Conservation (phyloP, 37 sponge, comb jelly and placozoan species). For the Ianthella basta region DNA sequence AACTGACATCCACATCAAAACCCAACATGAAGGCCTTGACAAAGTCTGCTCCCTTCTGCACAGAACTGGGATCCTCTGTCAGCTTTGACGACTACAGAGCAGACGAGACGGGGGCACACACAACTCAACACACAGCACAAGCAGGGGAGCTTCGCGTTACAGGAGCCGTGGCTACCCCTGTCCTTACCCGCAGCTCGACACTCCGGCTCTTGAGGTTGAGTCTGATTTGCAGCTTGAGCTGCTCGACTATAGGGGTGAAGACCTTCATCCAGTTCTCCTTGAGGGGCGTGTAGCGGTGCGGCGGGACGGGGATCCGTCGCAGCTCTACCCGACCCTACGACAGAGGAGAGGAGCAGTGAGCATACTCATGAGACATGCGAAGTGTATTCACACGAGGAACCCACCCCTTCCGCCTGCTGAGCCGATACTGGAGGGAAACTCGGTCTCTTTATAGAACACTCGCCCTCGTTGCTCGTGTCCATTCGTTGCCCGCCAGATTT, state of each 20-base stretch:
- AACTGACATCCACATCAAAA: conserved; percentile 86
- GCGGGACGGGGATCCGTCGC: conserved; percentile 83
- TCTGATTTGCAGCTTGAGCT: conserved; percentile 95
- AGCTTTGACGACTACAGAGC: conserved; percentile 77
- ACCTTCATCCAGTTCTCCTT: conserved; percentile 99
- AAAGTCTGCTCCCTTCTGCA: conserved; percentile 98
- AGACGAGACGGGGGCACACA: not conserved
- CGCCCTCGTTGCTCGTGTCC: not conserved
- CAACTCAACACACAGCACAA: not conserved
- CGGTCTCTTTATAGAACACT: conserved; percentile 52
- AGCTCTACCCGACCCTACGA: conserved; percentile 70
- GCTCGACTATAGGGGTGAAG: conserved; percentile 96
- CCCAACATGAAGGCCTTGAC: conserved; percentile 96
- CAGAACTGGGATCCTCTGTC: conserved; percentile 89
- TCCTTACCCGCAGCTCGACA: conserved; percentile 88
- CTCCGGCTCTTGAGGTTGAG: conserved; percentile 89
- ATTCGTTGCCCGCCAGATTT: not conserved
- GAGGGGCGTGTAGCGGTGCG: conserved; percentile 93
- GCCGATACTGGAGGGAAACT: conserved; percentile 59
- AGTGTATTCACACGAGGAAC: conserved; percentile 1
- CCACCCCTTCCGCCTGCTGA: conserved; percentile 2
- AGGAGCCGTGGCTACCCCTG: not conserved
- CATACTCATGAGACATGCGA: not conserved
- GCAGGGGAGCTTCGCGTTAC: not conserved
- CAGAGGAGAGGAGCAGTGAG: not conserved